Evolutionary conservation across 2,888 invertebrate species (phyloP).

Genomic region (Brachypterus glaber): DNA sequence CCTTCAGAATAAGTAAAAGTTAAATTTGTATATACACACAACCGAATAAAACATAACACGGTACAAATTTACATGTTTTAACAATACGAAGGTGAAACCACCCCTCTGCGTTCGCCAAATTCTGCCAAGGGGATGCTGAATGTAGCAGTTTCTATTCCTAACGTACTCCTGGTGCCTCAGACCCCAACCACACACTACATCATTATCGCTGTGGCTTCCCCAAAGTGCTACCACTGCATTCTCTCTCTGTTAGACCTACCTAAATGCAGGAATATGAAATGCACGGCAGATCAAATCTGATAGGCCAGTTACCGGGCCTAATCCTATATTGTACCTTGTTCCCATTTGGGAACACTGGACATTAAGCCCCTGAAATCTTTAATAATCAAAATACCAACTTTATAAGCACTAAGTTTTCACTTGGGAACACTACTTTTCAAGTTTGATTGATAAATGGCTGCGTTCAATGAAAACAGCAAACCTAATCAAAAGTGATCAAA

Average conservation of each 20-base stretch:
- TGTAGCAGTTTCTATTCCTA: slow-evolving; percentile 25
- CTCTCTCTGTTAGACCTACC: slow-evolving; percentile 15
- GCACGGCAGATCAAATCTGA: slow-evolving; percentile 17
- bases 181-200: slow-evolving; percentile 29
- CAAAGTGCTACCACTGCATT: slow-evolving; percentile 27
- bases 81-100: slow-evolving; percentile 11
- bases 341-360: too few relatives aligned
- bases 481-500: too few relatives aligned
- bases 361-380: too few relatives aligned
- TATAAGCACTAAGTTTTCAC: too few relatives aligned
- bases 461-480: too few relatives aligned
- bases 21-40: too few relatives aligned
- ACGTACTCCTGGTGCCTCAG: slow-evolving; percentile 21
- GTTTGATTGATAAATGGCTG: too few relatives aligned
- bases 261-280: slow-evolving; percentile 23
- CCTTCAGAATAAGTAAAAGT: too few relatives aligned
- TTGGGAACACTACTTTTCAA: too few relatives aligned
- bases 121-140: slow-evolving; percentile 19
- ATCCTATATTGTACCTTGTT: too few relatives aligned
- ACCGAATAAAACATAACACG: slow-evolving; percentile 17
- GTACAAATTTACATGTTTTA: slow-evolving; percentile 27
- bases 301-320: too few relatives aligned
- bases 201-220: slow-evolving; percentile 27
- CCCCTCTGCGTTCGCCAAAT: neutral
- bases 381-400: too few relatives aligned